These are phyloP conservation scores for Bhutanitis thaidina DNA, from an alignment of 2,888 invertebrate genomes.

Conservation along the genomic window DNA sequence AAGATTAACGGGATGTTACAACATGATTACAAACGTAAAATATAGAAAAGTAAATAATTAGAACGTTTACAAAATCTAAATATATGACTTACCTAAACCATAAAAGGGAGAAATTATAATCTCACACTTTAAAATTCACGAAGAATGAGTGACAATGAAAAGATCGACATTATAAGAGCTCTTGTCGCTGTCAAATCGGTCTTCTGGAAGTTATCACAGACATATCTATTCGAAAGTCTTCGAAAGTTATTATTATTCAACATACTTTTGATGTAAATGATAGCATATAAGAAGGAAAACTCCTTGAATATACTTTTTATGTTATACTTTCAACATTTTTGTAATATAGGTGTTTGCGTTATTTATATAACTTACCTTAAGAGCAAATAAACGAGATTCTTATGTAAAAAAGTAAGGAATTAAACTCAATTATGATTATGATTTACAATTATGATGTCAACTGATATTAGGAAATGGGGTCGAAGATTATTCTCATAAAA, in stretches of 20 bases:
- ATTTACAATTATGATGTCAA: no score
- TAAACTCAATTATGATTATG: no score
- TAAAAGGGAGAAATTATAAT: not conserved
- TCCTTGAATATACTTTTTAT: no score
- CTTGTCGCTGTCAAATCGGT: not conserved
- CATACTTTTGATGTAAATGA: not conserved
- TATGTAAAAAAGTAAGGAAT: no score
- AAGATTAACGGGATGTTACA: slow-evolving; percentile 52
- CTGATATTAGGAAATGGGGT: slow-evolving; percentile 1
- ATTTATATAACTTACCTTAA: no score
- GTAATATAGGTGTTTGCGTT: no score
- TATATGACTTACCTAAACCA: not conserved
- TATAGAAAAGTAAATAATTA: no score
- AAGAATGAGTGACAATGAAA: slow-evolving; percentile 7
- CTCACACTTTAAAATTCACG: not conserved
- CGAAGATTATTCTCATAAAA: slow-evolving; percentile 15
- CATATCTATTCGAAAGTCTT: slow-evolving; percentile 15
- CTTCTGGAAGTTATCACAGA: slow-evolving; percentile 27
- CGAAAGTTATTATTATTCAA: not conserved
- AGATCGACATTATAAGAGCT: not conserved
- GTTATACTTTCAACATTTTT: no score
- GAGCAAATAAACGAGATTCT: no score
- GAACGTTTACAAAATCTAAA: no score
- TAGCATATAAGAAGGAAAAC: no score
- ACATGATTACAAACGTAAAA: slow-evolving; percentile 29